These are phyloP conservation scores for Brachionus asplanchnoidis DNA, from an alignment of 1,140 invertebrate genomes.

Conservation along the genomic window DNA sequence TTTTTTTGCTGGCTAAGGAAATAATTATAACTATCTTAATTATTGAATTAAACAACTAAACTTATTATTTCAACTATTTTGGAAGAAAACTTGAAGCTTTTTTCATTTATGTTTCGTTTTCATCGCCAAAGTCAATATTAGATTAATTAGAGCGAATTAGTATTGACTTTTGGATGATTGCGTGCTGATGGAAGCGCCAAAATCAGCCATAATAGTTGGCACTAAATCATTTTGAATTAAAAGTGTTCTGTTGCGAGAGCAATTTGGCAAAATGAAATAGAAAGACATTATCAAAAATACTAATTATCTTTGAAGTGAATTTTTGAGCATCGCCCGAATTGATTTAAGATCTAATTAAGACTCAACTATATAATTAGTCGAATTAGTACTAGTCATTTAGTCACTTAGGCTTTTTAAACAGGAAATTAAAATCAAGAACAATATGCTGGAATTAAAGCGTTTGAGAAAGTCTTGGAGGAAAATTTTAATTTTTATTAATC, in stretches of 20 bases:
- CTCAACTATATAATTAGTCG: constrained; percentile 5
- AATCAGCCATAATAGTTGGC: background rate
- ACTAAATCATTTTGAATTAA: constrained; percentile 6
- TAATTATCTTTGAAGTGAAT: constrained; percentile 19
- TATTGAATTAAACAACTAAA: constrained; percentile 2
- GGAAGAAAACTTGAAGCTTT: background rate
- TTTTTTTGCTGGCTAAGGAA: constrained; percentile 23
- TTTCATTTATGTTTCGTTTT: background rate
- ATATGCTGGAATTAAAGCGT: background rate
- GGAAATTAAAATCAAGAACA: background rate
- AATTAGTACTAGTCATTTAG: constrained; percentile 35
- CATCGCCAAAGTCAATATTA: background rate
- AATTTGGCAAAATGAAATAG: background rate
- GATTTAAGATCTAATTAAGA: constrained; percentile 30
- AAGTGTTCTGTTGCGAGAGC: background rate
- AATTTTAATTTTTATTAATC: constrained; percentile 2
- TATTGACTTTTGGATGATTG: background rate
- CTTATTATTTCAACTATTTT: constrained; percentile 22
- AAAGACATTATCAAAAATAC: background rate
- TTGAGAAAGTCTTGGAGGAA: background rate
- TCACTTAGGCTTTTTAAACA: constrained; percentile 2
- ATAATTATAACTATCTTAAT: constrained; percentile 32
- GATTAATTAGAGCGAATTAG: background rate
- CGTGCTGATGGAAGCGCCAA: background rate
- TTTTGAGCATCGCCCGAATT: constrained; percentile 14